These are phyloP conservation scores for Aplysina aerophoba DNA, from an alignment of 37 sponge, comb jelly and placozoan genomes.

Conservation along the genomic window DNA sequence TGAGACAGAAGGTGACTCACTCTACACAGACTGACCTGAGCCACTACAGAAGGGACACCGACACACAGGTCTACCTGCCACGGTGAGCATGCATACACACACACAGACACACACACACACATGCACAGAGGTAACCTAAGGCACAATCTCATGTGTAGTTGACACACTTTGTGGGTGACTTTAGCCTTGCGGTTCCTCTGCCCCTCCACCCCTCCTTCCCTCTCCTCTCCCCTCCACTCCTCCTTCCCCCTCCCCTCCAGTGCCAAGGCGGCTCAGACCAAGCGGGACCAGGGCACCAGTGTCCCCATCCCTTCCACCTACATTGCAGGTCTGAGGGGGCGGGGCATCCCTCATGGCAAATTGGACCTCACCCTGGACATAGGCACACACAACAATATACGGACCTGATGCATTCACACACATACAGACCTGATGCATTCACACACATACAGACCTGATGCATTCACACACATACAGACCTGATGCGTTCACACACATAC, in stretches of 20 bases:
- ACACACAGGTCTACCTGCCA: slow-evolving; percentile 94
- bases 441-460: too few species aligned
- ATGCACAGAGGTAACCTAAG: neutral
- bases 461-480: too few species aligned
- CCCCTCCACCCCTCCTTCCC: too few species aligned
- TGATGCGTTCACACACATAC: too few species aligned
- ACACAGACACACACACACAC: slow-evolving; percentile 4
- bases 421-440: too few species aligned
- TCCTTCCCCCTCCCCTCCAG: slow-evolving; percentile 36
- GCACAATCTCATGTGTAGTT: neutral
- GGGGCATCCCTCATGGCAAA: neutral
- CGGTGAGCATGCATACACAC: slow-evolving; percentile 52
- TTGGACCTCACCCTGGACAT: too few species aligned
- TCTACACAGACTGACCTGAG: slow-evolving; percentile 93
- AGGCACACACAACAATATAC: too few species aligned
- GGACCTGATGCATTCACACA: too few species aligned
- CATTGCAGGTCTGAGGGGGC: slow-evolving; percentile 91
- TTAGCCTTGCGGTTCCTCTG: too few species aligned
- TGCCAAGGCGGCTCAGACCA: slow-evolving; percentile 79
- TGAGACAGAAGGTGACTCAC: slow-evolving; percentile 91
- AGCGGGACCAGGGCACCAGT: slow-evolving; percentile 67
- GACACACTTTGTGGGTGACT: too few species aligned
- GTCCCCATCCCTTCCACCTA: slow-evolving; percentile 91
- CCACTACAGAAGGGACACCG: slow-evolving; percentile 87
- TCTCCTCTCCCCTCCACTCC: too few species aligned